Conservation (phyloP, 2,113 vertebrate species). For the Microcebus tavaratra region DNA sequence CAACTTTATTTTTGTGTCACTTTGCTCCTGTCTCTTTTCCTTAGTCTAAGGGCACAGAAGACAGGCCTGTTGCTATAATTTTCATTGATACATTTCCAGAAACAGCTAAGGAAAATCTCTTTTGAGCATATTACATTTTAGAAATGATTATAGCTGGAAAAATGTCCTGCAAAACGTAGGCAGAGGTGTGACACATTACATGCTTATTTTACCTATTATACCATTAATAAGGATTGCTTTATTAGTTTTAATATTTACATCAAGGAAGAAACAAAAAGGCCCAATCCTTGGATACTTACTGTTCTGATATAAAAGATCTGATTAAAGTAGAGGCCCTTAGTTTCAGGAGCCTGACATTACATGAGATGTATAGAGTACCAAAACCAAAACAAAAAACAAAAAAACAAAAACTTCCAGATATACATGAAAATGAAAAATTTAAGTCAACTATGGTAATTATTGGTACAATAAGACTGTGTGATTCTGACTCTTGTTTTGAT, state of each 20-base stretch:
- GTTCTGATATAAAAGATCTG: not conserved
- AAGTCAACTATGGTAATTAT: not conserved
- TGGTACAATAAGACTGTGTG: not conserved
- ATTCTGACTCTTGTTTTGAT: not conserved
- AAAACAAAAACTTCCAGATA: not conserved
- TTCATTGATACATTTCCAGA: conserved; percentile 12
- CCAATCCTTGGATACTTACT: not conserved
- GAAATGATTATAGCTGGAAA: not conserved
- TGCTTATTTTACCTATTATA: not conserved
- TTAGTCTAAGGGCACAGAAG: not conserved
- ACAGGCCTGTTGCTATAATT: not conserved
- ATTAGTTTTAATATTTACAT: not conserved
- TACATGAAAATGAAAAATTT: not conserved
- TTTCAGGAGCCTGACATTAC: not conserved
- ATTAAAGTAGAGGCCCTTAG: not conserved
- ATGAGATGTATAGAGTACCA: not conserved
- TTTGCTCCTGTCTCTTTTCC: not conserved
- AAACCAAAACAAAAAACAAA: not conserved
- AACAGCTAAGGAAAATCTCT: not conserved
- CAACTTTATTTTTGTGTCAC: not conserved
- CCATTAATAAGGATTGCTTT: not conserved
- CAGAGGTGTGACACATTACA: not conserved
- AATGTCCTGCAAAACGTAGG: not conserved
- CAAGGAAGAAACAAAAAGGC: not conserved
- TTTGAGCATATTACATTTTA: not conserved